These are phyloP conservation scores for Lithophane semibrunnea DNA, from an alignment of 2,888 invertebrate species.

Conservation along the genomic window DNA sequence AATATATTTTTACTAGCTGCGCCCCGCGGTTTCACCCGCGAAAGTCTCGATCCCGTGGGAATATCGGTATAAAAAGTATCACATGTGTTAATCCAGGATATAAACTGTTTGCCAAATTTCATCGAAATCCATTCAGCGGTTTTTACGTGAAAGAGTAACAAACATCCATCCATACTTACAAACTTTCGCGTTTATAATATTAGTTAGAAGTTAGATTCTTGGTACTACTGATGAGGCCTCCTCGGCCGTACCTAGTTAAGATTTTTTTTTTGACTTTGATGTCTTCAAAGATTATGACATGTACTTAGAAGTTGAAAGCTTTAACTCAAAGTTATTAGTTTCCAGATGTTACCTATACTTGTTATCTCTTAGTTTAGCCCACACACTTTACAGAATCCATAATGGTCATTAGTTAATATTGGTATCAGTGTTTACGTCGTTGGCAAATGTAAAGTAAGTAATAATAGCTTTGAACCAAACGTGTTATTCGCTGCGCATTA, in stretches of 20 bases:
- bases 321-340: background rate
- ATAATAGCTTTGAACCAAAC: background rate
- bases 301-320: background rate
- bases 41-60: too few species aligned
- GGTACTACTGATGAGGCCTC: background rate
- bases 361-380: background rate
- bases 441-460: background rate
- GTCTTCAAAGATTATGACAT: background rate
- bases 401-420: background rate
- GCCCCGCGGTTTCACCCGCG: too few species aligned
- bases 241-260: too few species aligned
- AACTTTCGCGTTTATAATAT: too few species aligned
- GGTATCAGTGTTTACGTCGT: background rate
- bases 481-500: background rate
- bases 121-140: too few species aligned
- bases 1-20: background rate
- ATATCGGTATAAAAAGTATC: too few species aligned
- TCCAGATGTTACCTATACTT: background rate
- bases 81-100: too few species aligned
- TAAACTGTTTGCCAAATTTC: too few species aligned
- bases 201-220: background rate
- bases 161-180: too few species aligned
- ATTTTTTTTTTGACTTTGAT: background rate
- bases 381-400: background rate
- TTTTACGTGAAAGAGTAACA: too few species aligned